phyloP scores from a whole-genome alignment of 2,888 invertebrate species.

The Artemia sp. region DNA sequence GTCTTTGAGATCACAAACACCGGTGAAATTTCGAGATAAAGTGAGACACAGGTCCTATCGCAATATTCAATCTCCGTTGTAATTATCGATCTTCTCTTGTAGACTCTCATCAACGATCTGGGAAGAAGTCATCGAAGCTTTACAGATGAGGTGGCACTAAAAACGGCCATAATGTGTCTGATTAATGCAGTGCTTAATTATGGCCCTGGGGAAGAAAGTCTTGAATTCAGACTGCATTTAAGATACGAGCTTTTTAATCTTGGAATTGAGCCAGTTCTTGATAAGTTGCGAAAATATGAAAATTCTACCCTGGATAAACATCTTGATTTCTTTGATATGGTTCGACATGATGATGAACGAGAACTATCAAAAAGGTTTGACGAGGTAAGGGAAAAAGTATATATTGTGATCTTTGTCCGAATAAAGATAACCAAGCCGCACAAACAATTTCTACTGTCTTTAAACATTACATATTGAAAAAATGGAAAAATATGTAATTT shows the following conservation, averaged over 20 bases:
- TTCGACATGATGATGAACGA: conserved; percentile 86
- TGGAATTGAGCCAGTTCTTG: conserved; percentile 87
- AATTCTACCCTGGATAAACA: conserved; percentile 87
- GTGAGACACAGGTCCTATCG: neutral
- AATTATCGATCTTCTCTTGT: conserved; percentile 23
- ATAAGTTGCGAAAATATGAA: conserved; percentile 68
- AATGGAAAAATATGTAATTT: no score
- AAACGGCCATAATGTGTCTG: conserved; percentile 95
- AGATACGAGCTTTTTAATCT: conserved; percentile 91
- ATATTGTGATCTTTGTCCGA: no score
- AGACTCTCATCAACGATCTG: conserved; percentile 74
- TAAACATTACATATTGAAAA: no score
- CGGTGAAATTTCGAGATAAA: neutral
- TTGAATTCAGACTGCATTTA: conserved; percentile 85
- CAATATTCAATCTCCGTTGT: neutral
- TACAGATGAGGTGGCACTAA: conserved; percentile 75
- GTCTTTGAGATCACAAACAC: no score
- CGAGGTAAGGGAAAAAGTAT: conserved; percentile 35
- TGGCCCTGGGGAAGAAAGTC: conserved; percentile 83
- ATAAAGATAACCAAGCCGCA: no score
- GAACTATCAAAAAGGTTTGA: conserved; percentile 78
- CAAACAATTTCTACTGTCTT: no score
- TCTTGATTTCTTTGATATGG: conserved; percentile 97
- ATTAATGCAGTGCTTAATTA: conserved; percentile 90
- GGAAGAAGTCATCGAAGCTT: conserved; percentile 79